A percentile compares a stretch with the other conserved stretches of the same genome.
phyloP scores from a whole-genome alignment of 35 echinoderm and acorn worm species.

The Apostichopus californicus region DNA sequence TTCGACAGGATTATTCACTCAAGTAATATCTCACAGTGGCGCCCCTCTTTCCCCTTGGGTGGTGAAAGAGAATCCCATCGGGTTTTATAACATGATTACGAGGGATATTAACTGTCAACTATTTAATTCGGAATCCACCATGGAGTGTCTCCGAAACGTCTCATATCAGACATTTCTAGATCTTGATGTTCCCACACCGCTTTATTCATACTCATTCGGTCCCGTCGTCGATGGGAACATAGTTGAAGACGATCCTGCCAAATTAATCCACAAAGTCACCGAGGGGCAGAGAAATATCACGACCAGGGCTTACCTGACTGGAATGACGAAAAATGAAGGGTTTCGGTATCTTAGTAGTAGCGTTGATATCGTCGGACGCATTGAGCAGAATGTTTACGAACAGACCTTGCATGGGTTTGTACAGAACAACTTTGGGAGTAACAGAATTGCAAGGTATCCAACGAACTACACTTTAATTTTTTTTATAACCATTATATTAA shows the following conservation, averaged over 20 bases:
- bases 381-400: constrained; percentile 46
- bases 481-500: too few species aligned
- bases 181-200: constrained; percentile 66
- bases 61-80: constrained; percentile 53
- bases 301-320: constrained; percentile 62
- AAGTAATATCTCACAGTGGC: constrained; percentile 89
- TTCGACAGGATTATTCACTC: constrained; percentile 70
- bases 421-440: constrained; percentile 87
- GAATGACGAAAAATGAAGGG: constrained; percentile 74
- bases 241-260: constrained; percentile 66
- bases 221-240: constrained; percentile 84
- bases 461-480: too few species aligned
- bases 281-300: constrained; percentile 44
- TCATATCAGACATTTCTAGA: constrained; percentile 48
- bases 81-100: constrained; percentile 58
- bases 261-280: constrained; percentile 38
- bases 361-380: constrained; percentile 51
- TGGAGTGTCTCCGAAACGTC: constrained; percentile 72
- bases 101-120: constrained; percentile 56
- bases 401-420: constrained; percentile 80
- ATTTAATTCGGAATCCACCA: not conserved
- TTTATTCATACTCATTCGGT: constrained; percentile 82
- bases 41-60: constrained; percentile 80
- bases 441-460: constrained; percentile 76
- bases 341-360: constrained; percentile 67